Base-by-base conservation (phyloP, 2,888 invertebrate species). In the Drosophila flavopinicola region DNA sequence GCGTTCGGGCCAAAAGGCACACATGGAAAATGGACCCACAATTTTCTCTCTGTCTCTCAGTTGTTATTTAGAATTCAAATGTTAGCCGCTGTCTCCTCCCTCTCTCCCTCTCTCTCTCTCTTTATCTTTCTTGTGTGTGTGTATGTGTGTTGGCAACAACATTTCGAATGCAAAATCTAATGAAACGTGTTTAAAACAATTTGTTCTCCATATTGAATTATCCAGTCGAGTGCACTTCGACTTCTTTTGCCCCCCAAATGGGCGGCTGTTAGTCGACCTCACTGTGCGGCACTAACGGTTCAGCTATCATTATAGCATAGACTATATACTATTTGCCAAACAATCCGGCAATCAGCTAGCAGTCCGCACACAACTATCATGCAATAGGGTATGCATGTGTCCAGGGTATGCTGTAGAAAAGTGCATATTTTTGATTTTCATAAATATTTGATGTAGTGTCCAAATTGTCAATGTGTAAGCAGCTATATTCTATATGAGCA, bases 171-270 rank as follows among this genome's bases (percentile, higher is more conserved):
- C 57, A 66, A 78, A 76, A 71, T 83, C 84, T 85, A 87, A 85
- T 87, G 84, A 83, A 85, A 85, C 85, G 83, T 87, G 78, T 75
- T 88, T 79, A 75, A 85, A 88, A 85, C 86, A 88, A 88, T 88
- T 88, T 88, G 78, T 77, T 83, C 70, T 56, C 66, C 68, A 84
- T 86, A 86, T 88, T 78, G 76, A 85, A 88, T 88, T 85, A 86
- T 75, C 56, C 82, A 75, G 74, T 70, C 66, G 83, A 82, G 48
- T 85, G 85, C 78, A 66, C 73, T 73, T 83, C 63, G 66, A 74
- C 61, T 80, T 70, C 66, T 60, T 69, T 72, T 39, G 41, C 6
- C 41, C 15, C 25, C 7, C 27, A 59, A 25, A 37, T 30, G 29
- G 27, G 5, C 11, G 52, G 5, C 20, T 33, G 20, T 51, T 30